Percentiles rank a stretch among this genome's conserved stretches.
These are phyloP conservation scores for Ophthalmolycus amberensis DNA, from an alignment of 2,113 vertebrate species.

Conservation along the genomic window DNA sequence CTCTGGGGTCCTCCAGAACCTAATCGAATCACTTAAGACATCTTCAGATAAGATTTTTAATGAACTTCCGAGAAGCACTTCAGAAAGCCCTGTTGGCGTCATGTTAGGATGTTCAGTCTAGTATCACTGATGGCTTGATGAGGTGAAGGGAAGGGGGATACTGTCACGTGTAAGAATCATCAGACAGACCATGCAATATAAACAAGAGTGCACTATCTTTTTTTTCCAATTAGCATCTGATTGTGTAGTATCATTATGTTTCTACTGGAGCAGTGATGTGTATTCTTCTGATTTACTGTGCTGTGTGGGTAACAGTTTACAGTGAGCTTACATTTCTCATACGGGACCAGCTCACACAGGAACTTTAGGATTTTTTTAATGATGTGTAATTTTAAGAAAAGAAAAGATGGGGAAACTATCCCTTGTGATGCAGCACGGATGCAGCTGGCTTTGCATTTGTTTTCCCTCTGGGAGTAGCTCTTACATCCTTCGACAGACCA, in stretches of 20 bases:
- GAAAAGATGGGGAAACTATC: not conserved
- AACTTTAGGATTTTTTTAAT: not conserved
- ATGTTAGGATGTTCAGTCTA: slow-evolving; percentile 27
- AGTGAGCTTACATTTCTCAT: not conserved
- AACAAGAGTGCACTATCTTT: not conserved
- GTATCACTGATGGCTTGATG: slow-evolving; percentile 25
- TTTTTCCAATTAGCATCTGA: slow-evolving; percentile 11
- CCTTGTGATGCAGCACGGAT: slow-evolving; percentile 6
- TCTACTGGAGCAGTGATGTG: not conserved
- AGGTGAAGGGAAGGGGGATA: slow-evolving; percentile 34
- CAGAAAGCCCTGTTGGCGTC: slow-evolving; percentile 52
- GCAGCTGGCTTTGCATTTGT: slow-evolving; percentile 29
- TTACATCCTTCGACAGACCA: slow-evolving; percentile 38
- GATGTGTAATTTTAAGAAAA: not conserved
- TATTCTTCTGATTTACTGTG: not conserved
- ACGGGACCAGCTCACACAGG: not conserved
- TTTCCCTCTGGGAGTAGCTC: slow-evolving; percentile 43
- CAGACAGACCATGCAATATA: not conserved
- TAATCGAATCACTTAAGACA: slow-evolving; percentile 73
- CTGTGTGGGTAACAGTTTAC: not conserved
- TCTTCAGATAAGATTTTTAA: slow-evolving; percentile 74
- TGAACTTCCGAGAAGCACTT: slow-evolving; percentile 68
- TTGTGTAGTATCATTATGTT: slow-evolving; percentile 3
- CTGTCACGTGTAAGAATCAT: slow-evolving; percentile 1
- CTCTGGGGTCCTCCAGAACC: slow-evolving; percentile 61